Conservation (phyloP, 2,797 vertebrate genomes). For the Balearica regulorum region DNA sequence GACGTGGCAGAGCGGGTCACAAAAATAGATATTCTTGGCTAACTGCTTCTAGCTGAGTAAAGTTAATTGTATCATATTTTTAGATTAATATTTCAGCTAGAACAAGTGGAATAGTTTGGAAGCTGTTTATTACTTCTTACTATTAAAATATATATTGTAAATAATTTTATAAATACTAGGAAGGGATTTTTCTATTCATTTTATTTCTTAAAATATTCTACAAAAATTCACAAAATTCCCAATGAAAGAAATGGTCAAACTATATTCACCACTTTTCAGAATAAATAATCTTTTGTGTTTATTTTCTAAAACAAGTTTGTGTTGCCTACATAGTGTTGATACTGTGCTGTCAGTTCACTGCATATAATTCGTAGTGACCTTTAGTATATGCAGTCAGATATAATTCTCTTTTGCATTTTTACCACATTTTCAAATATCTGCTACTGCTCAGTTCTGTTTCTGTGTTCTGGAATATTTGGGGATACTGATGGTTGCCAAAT, state of each 20-base stretch:
- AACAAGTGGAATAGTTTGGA: neutral
- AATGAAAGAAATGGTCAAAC: neutral
- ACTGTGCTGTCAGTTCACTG: neutral
- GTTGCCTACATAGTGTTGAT: neutral
- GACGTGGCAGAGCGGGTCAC: neutral
- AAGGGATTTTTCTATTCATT: neutral
- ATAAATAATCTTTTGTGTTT: neutral
- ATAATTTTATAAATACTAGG: neutral
- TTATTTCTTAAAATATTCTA: neutral
- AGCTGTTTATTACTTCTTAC: neutral
- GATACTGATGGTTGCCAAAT: neutral
- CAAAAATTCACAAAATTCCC: neutral
- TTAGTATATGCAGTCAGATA: neutral
- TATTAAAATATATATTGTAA: neutral
- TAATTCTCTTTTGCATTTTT: neutral
- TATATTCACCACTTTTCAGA: neutral
- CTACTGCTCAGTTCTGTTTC: neutral
- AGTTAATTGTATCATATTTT: neutral
- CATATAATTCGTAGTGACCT: neutral
- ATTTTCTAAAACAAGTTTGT: neutral
- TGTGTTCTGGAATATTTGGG: neutral
- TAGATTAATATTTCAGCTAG: neutral
- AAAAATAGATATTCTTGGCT: neutral
- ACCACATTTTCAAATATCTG: neutral
- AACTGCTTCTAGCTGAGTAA: neutral